Evolutionary conservation across 2,888 invertebrate genomes (phyloP).

Genomic region (Zaprionus bogoriensis): DNA sequence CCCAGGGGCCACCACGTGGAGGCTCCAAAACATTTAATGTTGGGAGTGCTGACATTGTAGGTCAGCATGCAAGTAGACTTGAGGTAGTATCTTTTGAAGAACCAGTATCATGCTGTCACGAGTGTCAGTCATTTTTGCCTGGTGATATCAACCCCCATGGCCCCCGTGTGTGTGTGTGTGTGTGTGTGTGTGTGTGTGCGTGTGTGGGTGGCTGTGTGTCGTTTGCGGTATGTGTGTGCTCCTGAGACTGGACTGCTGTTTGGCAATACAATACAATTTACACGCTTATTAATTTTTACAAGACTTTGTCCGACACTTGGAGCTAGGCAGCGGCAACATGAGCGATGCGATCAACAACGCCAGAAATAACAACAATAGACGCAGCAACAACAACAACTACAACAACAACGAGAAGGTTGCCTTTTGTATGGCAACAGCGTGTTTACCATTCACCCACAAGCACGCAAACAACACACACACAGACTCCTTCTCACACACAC

Average conservation of each 20-base stretch:
- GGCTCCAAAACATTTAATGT: too few relatives aligned
- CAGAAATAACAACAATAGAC: constrained; percentile 17
- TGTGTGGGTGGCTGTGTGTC: constrained; percentile 13
- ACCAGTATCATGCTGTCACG: too few relatives aligned
- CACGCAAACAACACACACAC: constrained; percentile 18
- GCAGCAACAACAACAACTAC: constrained; percentile 35
- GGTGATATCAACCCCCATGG: too few relatives aligned
- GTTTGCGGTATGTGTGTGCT: not conserved
- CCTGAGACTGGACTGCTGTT: constrained; percentile 43
- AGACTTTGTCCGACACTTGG: constrained; percentile 76
- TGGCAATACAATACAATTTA: constrained; percentile 74
- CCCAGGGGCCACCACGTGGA: too few relatives aligned
- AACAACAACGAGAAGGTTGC: constrained; percentile 11
- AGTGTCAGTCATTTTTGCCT: too few relatives aligned
- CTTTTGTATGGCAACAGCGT: constrained; percentile 38
- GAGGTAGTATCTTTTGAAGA: too few relatives aligned
- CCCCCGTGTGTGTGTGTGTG: not conserved
- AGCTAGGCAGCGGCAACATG: constrained; percentile 49
- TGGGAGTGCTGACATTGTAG: too few relatives aligned
- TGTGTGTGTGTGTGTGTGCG: constrained; percentile 8
- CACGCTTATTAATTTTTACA: constrained; percentile 77
- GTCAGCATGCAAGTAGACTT: too few relatives aligned
- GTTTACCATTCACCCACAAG: constrained; percentile 45
- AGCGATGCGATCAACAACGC: constrained; percentile 44
- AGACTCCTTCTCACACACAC: constrained; percentile 10